phyloP scores from a whole-genome alignment of 2,113 vertebrate species.

The Gymnogyps californianus region DNA sequence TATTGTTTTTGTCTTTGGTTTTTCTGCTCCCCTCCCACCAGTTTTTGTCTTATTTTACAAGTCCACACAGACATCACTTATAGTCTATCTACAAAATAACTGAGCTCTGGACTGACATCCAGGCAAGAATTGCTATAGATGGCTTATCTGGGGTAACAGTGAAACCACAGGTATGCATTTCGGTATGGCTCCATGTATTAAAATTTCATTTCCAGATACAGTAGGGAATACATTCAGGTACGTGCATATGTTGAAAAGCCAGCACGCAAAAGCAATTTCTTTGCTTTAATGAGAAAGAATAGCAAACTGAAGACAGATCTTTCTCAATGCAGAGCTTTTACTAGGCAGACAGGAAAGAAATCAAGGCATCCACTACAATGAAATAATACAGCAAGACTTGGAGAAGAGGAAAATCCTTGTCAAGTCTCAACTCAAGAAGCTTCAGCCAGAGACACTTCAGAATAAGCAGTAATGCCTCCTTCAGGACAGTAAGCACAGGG shows the following conservation, averaged over 20 bases:
- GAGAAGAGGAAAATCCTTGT: neutral
- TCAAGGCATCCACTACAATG: neutral
- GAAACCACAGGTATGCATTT: neutral
- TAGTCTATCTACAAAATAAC: neutral
- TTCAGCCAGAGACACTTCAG: neutral
- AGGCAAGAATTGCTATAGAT: neutral
- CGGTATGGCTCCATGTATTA: neutral
- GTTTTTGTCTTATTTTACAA: neutral
- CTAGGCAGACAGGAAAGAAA: neutral
- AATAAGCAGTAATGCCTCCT: neutral
- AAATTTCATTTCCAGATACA: neutral
- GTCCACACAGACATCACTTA: neutral
- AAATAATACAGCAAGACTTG: neutral
- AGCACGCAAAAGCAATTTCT: neutral
- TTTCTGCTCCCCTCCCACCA: neutral
- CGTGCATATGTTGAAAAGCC: neutral
- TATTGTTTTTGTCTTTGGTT: neutral
- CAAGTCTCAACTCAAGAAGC: neutral
- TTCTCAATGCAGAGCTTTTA: neutral
- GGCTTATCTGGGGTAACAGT: neutral
- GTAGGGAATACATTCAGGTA: neutral
- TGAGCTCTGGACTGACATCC: neutral
- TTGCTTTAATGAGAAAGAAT: neutral
- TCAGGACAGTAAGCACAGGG: neutral
- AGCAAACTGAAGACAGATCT: neutral